Conservation (phyloP, 2,888 invertebrate genomes). For the Itoplectis maculator region DNA sequence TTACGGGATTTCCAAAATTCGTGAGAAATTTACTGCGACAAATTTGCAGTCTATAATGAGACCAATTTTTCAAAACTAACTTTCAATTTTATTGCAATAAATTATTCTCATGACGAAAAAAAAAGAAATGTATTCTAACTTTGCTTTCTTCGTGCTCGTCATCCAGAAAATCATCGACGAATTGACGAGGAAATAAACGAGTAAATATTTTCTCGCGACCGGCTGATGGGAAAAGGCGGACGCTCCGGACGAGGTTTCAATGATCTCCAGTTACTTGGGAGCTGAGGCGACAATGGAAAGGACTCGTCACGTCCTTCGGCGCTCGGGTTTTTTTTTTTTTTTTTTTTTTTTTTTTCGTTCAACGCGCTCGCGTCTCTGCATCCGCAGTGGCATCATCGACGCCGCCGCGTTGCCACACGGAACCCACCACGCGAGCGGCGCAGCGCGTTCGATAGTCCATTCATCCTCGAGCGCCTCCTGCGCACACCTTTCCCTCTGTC, state of each 20-base stretch:
- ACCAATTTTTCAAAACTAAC: too few relatives aligned
- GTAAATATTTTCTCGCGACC: background rate
- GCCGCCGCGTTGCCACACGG: constrained; percentile 6
- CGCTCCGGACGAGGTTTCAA: constrained; percentile 16
- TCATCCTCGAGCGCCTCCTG: constrained; percentile 54
- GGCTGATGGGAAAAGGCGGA: background rate
- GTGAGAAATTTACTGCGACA: too few relatives aligned
- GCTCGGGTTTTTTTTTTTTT: too few relatives aligned
- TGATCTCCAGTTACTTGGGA: constrained; percentile 39
- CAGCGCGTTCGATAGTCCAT: constrained; percentile 64
- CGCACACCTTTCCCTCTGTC: constrained; percentile 57
- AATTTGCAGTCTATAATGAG: too few relatives aligned
- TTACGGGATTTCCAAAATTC: too few relatives aligned
- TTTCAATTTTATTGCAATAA: too few relatives aligned
- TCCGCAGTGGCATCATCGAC: constrained; percentile 28
- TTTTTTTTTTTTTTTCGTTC: too few relatives aligned
- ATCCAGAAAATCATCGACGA: background rate
- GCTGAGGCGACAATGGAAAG: constrained; percentile 9
- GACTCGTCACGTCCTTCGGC: constrained; percentile 13
- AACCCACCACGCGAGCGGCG: constrained; percentile 23
- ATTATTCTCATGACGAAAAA: too few relatives aligned
- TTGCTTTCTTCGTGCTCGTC: too few relatives aligned
- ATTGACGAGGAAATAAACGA: background rate
- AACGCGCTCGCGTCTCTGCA: background rate
- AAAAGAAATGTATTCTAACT: too few relatives aligned